phyloP scores from a whole-genome alignment of 2,113 vertebrate genomes.

The Genyomyrus donnyi region DNA sequence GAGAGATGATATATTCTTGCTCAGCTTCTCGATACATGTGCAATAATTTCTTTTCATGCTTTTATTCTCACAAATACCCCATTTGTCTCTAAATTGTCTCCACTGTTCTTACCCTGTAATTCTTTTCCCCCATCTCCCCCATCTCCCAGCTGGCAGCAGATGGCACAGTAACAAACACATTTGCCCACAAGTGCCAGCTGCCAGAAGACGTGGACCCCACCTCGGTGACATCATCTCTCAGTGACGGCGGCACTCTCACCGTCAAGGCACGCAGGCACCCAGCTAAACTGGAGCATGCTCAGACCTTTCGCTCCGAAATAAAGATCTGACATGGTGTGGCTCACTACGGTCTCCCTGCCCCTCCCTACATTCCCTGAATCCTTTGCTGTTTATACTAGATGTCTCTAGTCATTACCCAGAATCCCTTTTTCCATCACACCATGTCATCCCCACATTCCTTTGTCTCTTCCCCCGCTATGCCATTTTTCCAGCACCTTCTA shows the following conservation, averaged over 20 bases:
- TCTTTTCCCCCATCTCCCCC: background rate
- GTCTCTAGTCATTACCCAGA: background rate
- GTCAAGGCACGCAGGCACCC: slow-evolving; percentile 70
- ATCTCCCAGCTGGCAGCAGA: slow-evolving; percentile 72
- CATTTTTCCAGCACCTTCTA: background rate
- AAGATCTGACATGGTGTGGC: slow-evolving; percentile 10
- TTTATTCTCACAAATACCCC: background rate
- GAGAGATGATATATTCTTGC: background rate
- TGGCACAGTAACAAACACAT: slow-evolving; percentile 73
- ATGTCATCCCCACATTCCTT: background rate
- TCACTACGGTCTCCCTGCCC: background rate
- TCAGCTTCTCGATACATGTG: background rate
- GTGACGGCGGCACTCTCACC: slow-evolving; percentile 64
- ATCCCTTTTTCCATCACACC: background rate
- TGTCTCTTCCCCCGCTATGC: background rate
- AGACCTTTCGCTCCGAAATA: slow-evolving; percentile 21
- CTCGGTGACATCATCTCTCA: slow-evolving; percentile 67
- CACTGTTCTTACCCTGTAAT: background rate
- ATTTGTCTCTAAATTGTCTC: background rate
- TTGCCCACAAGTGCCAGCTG: slow-evolving; percentile 80
- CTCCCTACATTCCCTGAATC: slow-evolving; percentile 2
- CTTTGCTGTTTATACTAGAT: background rate
- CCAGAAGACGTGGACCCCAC: slow-evolving; percentile 81
- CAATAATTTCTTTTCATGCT: background rate
- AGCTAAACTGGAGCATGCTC: slow-evolving; percentile 20